Percentiles rank a stretch among this genome's conserved stretches.
phyloP scores from a whole-genome alignment of 2,113 vertebrate species.

The Anhinga anhinga region DNA sequence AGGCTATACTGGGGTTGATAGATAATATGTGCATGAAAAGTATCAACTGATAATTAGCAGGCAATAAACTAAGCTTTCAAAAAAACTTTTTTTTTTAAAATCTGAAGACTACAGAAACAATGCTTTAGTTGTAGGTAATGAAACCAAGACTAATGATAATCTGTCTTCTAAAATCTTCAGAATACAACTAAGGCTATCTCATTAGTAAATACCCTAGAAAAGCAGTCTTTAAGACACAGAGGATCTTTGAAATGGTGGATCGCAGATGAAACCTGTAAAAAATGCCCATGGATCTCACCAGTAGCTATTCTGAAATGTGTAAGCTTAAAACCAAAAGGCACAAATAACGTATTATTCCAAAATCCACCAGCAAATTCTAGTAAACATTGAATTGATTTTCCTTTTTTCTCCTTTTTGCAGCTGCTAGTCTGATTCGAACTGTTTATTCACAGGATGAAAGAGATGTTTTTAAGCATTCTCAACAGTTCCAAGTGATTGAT shows the following conservation, averaged over 20 bases:
- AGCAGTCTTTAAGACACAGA: neutral
- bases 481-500: slow-evolving; percentile 66
- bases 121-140: neutral
- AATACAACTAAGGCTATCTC: neutral
- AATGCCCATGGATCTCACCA: neutral
- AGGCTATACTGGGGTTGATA: neutral
- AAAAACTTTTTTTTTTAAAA: neutral
- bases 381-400: slow-evolving; percentile 13
- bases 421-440: slow-evolving; percentile 67
- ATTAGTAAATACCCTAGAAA: neutral
- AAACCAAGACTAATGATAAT: neutral
- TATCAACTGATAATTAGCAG: neutral
- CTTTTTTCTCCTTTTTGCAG: slow-evolving; percentile 41
- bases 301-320: neutral
- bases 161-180: neutral
- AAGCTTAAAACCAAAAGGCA: slow-evolving; percentile 4
- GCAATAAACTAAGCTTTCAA: neutral
- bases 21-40: neutral
- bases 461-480: slow-evolving; percentile 68
- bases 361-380: neutral
- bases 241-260: neutral
- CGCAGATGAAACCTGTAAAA: neutral
- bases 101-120: neutral
- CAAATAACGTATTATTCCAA: slow-evolving; percentile 8
- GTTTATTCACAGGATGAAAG: slow-evolving; percentile 75